phyloP scores from a whole-genome alignment of 2,888 invertebrate species.

The Cosmia trapezina region DNA sequence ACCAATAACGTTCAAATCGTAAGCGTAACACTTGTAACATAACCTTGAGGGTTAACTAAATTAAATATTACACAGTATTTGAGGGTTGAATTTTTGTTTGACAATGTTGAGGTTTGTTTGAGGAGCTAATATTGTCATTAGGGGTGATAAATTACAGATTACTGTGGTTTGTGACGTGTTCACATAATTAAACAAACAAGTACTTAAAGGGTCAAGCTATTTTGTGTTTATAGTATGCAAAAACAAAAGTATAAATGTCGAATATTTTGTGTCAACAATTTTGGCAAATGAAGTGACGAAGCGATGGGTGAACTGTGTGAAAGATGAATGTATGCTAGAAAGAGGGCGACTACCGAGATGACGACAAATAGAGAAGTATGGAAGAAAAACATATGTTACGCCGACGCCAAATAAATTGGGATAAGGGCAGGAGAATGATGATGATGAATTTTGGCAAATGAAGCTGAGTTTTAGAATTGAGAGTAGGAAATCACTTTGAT shows the following conservation, averaged over 20 bases:
- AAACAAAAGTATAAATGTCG: too few species aligned
- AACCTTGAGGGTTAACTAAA: conserved; percentile 60
- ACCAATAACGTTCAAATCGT: conserved; percentile 70
- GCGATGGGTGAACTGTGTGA: background rate
- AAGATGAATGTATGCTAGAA: background rate
- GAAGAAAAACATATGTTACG: too few species aligned
- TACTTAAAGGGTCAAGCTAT: background rate
- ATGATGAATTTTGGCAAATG: background rate
- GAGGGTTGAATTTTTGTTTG: conserved; percentile 41
- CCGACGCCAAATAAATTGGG: too few species aligned
- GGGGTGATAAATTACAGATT: background rate
- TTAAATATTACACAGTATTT: conserved; percentile 45
- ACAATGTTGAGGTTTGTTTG: conserved; percentile 13
- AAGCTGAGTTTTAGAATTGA: background rate
- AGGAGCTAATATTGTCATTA: conserved; percentile 30
- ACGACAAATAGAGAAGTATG: background rate
- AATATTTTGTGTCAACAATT: background rate
- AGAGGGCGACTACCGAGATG: background rate
- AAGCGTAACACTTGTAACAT: conserved; percentile 66
- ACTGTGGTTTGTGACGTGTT: background rate
- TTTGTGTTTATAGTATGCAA: background rate
- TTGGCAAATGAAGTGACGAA: background rate
- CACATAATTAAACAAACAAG: background rate
- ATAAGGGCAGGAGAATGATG: too few species aligned
- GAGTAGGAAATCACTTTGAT: background rate